Evolutionary conservation across 2,888 invertebrate species (phyloP), one percentile per base, ranked within the genome.

Genomic region (Lutraria lutraria): DNA sequence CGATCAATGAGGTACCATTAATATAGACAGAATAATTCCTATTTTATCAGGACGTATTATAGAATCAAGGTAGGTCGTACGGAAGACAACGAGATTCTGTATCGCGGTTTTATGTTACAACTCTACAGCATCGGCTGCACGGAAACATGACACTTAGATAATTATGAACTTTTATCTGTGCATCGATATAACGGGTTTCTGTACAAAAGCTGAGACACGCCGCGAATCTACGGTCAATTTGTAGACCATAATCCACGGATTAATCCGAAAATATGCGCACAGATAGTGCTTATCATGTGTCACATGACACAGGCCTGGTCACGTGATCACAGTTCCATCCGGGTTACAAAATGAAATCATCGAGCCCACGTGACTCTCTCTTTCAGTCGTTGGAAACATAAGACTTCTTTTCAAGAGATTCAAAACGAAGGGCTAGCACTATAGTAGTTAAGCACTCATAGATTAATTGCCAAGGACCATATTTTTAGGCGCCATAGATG

Each of bases 1-100:
- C 82, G 84, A 86, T 85, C 86, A 63, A 86, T 85, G 80, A 52
- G 53, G 85, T 60, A 80, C 79, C 80, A 79, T 85, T 82, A 86
- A 82, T 82, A 86, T 68, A 72, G 81, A 81, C 12, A 43, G 53
- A 54, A 56, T 82, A 72, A 81, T 86, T 86, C 82, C 82, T 52
- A 72, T 86, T 68, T 56, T 34, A 76, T 76, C 76, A 4, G 31
- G 31, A 0, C 31, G 76, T 54, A 81, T 54, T 54, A 81, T 81
- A n/a, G 76, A 76, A 76, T 76, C 72, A 29, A 31, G 72, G 31
- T 16, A 31, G 1, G 34, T 76, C 19, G 16, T 13, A 31, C 31
- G 76, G 19, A 76, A 76, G 29, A 76, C 34, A 31, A 34, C 16
- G 31, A 13, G 19, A 76, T 31, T 34, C 16, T 76, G 34, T 76